Conservation (phyloP, 2,797 vertebrate species). For the Neomorphus geoffroyi region DNA sequence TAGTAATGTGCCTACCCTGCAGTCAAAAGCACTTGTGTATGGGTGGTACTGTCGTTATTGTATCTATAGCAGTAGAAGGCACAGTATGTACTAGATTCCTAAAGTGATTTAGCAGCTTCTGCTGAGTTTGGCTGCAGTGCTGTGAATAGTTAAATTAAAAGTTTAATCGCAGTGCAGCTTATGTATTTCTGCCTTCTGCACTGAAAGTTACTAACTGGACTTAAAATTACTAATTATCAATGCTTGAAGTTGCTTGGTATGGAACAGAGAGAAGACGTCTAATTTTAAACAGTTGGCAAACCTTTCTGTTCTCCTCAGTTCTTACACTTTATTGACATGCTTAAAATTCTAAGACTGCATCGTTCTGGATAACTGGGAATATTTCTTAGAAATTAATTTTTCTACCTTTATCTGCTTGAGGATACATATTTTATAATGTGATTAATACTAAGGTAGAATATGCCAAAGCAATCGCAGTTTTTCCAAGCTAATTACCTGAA, state of each 20-base stretch:
- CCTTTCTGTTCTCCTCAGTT: not conserved
- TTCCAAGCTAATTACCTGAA: not conserved
- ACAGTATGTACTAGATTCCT: not conserved
- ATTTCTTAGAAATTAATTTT: not conserved
- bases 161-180: not conserved
- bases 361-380: not conserved
- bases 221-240: not conserved
- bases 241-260: not conserved
- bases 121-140: not conserved
- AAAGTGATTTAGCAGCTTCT: slow-evolving; percentile 11
- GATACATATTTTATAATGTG: not conserved
- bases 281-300: not conserved
- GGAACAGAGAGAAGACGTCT: not conserved
- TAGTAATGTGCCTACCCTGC: not conserved
- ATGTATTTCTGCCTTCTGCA: not conserved
- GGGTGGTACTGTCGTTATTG: not conserved
- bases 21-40: not conserved
- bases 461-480: not conserved
- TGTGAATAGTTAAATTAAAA: not conserved
- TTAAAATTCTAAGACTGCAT: not conserved
- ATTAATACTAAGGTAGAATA: not conserved
- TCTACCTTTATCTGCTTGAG: not conserved
- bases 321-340: not conserved
- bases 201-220: not conserved
- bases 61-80: not conserved